phyloP scores from a whole-genome alignment of 64 coral and sea anemone species.

The Montipora cactus region DNA sequence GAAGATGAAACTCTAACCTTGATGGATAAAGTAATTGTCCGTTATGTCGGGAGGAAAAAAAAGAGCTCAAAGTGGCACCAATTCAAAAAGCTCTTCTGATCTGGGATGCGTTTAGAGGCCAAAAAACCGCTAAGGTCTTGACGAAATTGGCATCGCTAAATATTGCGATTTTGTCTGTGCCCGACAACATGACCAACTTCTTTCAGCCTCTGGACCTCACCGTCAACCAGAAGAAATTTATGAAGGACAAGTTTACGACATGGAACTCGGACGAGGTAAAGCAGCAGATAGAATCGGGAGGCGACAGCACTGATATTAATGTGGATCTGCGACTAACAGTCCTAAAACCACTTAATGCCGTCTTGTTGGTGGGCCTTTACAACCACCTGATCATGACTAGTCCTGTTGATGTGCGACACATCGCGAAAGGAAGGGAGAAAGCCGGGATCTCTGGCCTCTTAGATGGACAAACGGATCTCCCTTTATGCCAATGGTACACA shows the following conservation, averaged over 20 bases:
- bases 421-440: no score
- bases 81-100: background rate
- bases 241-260: no score
- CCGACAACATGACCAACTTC: no score
- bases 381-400: slow-evolving; percentile 6
- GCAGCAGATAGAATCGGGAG: background rate
- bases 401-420: no score
- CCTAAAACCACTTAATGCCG: slow-evolving; percentile 35
- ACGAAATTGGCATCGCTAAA: slow-evolving; percentile 9
- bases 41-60: background rate
- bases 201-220: no score
- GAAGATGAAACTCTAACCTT: background rate
- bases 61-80: slow-evolving; percentile 3
- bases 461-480: no score
- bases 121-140: background rate
- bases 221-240: no score
- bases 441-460: no score
- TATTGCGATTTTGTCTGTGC: background rate
- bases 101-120: background rate
- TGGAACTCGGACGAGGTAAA: no score
- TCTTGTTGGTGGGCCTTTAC: slow-evolving; percentile 45
- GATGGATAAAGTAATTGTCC: slow-evolving; percentile 24
- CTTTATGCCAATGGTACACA: no score
- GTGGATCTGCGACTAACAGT: slow-evolving; percentile 55
- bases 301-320: slow-evolving; percentile 7